These are phyloP conservation scores for Pharmacophagus antenor DNA, from an alignment of 2,888 invertebrate species.

Conservation along the genomic window DNA sequence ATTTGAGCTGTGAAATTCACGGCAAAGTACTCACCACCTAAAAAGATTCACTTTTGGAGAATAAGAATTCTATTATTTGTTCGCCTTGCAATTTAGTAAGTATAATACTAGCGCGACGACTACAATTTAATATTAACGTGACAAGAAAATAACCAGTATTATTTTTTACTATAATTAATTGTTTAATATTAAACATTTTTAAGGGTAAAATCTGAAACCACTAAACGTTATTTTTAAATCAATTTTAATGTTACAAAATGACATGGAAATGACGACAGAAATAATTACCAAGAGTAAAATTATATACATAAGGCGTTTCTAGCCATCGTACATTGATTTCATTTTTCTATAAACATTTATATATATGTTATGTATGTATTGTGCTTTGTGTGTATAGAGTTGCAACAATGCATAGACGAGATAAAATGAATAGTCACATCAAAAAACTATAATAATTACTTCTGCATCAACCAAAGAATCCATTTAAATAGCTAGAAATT, in stretches of 20 bases:
- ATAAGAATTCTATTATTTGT: constrained; percentile 28
- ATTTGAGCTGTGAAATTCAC: constrained; percentile 40
- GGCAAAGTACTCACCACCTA: constrained; percentile 35
- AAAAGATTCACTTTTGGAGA: constrained; percentile 31
- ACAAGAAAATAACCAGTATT: neutral
- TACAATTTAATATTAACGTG: neutral
- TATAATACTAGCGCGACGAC: neutral
- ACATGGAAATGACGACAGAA: neutral
- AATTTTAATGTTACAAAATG: neutral
- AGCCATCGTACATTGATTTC: neutral
- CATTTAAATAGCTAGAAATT: too few relatives aligned
- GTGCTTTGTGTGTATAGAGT: too few relatives aligned
- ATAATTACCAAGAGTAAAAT: neutral
- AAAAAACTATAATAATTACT: too few relatives aligned
- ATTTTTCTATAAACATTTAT: neutral
- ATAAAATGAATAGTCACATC: too few relatives aligned
- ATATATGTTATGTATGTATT: neutral
- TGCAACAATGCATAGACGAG: too few relatives aligned
- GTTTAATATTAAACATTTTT: neutral
- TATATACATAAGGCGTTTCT: neutral
- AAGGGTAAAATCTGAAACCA: neutral
- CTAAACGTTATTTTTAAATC: neutral
- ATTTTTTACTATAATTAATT: neutral
- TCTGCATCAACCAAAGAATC: too few relatives aligned
- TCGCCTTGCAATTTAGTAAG: constrained; percentile 34